These are phyloP conservation scores for Steinernema carpocapsae DNA, from an alignment of 2,888 invertebrate genomes.

Conservation along the genomic window DNA sequence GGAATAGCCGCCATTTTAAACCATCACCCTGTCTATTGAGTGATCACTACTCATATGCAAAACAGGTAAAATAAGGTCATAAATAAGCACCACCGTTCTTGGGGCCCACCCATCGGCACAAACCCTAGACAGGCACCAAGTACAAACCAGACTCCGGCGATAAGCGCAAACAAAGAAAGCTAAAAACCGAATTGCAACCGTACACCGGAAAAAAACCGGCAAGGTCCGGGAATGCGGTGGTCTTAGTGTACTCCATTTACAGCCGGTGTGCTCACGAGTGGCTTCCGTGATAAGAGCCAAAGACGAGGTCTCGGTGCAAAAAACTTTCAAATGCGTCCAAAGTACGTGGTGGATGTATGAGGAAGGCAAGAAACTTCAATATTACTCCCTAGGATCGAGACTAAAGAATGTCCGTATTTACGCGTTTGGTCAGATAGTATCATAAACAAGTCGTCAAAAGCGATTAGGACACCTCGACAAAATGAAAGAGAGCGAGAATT, in stretches of 20 bases:
- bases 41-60: no score
- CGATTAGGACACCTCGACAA: background rate
- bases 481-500: no score
- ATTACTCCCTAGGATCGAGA: no score
- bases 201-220: constrained; percentile 10
- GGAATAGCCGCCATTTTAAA: no score
- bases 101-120: constrained; percentile 8
- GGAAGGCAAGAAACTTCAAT: no score
- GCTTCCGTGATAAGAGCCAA: background rate
- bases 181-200: background rate
- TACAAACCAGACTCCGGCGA: background rate
- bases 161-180: background rate
- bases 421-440: background rate
- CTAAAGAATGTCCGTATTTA: background rate
- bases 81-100: background rate
- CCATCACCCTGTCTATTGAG: no score
- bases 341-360: no score
- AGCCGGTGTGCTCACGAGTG: background rate
- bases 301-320: no score
- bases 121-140: background rate
- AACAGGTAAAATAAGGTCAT: background rate
- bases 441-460: background rate
- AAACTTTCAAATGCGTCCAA: no score
- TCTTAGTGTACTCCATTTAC: background rate
- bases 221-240: constrained; percentile 28